Percentiles rank a stretch among this genome's conserved stretches.
These are phyloP conservation scores for Megalops cyprinoides DNA, from an alignment of 2,797 vertebrate genomes.

Conservation along the genomic window DNA sequence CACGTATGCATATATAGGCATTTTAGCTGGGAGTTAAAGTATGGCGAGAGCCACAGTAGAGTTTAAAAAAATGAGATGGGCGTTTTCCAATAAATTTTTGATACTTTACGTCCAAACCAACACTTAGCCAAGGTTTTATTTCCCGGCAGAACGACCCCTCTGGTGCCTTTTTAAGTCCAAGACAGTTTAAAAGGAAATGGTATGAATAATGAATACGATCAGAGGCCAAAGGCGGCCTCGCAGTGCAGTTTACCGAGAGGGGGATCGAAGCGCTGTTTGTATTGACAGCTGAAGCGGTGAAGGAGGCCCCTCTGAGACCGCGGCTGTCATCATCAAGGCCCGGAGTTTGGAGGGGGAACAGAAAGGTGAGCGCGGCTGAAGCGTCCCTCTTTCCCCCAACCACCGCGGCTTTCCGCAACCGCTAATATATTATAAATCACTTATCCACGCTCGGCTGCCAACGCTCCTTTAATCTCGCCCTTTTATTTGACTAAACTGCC, in stretches of 20 bases:
- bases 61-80: no score
- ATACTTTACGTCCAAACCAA: background rate
- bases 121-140: background rate
- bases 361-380: slow-evolving; percentile 56
- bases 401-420: slow-evolving; percentile 57
- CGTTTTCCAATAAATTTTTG: background rate
- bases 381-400: slow-evolving; percentile 53
- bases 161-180: background rate
- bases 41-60: no score
- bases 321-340: slow-evolving; percentile 49
- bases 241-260: slow-evolving; percentile 3
- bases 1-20: no score
- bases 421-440: slow-evolving; percentile 76
- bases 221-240: background rate
- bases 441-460: slow-evolving; percentile 64
- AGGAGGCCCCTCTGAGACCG: slow-evolving; percentile 44
- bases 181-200: slow-evolving; percentile 14
- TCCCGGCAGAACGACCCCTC: background rate
- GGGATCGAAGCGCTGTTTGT: slow-evolving; percentile 34
- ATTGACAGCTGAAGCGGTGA: slow-evolving; percentile 58
- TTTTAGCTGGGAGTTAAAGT: no score
- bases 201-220: slow-evolving; percentile 13
- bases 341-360: slow-evolving; percentile 50
- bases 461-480: slow-evolving; percentile 69
- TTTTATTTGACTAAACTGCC: slow-evolving; percentile 76